phyloP scores from a whole-genome alignment of 2,797 vertebrate genomes.

The Nannoperca obscura region DNA sequence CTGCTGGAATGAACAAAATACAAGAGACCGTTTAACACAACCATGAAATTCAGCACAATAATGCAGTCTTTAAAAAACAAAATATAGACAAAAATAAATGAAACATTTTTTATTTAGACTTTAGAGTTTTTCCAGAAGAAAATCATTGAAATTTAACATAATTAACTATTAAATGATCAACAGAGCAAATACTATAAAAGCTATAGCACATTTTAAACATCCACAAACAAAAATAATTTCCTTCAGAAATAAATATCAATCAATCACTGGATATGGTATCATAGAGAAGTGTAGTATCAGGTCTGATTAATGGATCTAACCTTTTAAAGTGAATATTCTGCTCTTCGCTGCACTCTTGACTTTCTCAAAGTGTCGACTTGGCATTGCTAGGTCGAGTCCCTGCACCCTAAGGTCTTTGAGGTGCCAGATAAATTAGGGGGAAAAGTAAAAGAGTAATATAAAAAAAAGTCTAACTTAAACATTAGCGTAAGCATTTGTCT shows the following conservation, averaged over 20 bases:
- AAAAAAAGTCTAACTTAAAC: conserved; percentile 63
- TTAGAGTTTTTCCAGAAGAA: background rate
- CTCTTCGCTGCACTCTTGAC: conserved; percentile 37
- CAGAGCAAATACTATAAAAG: conserved; percentile 20
- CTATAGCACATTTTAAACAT: background rate
- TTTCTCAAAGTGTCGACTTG: conserved; percentile 67
- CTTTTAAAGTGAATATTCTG: conserved; percentile 37
- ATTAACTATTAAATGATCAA: conserved; percentile 29
- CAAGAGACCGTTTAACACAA: background rate
- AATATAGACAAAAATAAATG: background rate
- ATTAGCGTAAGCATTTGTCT: conserved; percentile 78
- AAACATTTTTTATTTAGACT: conserved; percentile 44
- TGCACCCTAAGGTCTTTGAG: conserved; percentile 56
- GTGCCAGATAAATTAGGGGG: conserved; percentile 70
- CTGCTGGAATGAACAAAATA: conserved; percentile 20
- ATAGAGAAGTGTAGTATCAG: conserved; percentile 5
- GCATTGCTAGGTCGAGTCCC: conserved; percentile 65
- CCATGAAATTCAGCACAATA: background rate
- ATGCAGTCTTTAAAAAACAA: background rate
- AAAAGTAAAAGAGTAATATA: conserved; percentile 43
- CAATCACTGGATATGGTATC: background rate
- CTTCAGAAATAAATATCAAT: conserved; percentile 52
- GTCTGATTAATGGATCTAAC: conserved; percentile 35
- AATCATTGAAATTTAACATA: conserved; percentile 27
- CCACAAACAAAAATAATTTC: conserved; percentile 3